These are phyloP conservation scores for Engystomops pustulosus DNA, from an alignment of 2,113 vertebrate species.

Conservation along the genomic window DNA sequence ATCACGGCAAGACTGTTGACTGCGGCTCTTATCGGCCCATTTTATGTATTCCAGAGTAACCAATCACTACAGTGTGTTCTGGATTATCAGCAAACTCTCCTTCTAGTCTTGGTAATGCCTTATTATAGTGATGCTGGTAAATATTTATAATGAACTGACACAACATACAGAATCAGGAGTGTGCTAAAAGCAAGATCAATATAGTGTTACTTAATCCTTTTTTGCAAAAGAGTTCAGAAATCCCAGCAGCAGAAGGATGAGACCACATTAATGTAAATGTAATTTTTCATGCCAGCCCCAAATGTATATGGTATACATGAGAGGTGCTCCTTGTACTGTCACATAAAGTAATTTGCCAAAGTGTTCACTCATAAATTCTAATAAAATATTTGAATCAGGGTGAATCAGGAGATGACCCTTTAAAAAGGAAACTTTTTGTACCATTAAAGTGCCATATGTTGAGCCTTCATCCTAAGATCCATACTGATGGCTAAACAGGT, in stretches of 20 bases:
- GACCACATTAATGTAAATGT: not conserved
- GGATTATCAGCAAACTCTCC: not conserved
- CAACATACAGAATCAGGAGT: not conserved
- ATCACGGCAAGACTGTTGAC: conserved; percentile 79
- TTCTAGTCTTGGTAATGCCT: not conserved
- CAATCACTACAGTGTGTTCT: not conserved
- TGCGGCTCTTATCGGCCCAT: not conserved
- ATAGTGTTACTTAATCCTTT: not conserved
- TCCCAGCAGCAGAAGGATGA: not conserved
- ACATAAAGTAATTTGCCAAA: too few relatives aligned
- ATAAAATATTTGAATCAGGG: too few relatives aligned
- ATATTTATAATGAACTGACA: too few relatives aligned
- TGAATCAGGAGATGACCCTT: too few relatives aligned
- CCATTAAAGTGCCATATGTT: not conserved
- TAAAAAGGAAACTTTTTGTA: not conserved
- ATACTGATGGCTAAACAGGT: not conserved
- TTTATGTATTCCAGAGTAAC: not conserved
- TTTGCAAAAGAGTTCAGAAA: not conserved
- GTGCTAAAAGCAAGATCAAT: not conserved
- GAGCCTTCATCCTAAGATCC: not conserved
- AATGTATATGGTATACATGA: too few relatives aligned
- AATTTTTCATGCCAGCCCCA: not conserved
- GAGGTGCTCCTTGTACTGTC: too few relatives aligned
- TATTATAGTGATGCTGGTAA: too few relatives aligned
- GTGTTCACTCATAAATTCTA: too few relatives aligned